phyloP scores from a whole-genome alignment of 2,113 vertebrate genomes.

The Neopipo cinnamomea region DNA sequence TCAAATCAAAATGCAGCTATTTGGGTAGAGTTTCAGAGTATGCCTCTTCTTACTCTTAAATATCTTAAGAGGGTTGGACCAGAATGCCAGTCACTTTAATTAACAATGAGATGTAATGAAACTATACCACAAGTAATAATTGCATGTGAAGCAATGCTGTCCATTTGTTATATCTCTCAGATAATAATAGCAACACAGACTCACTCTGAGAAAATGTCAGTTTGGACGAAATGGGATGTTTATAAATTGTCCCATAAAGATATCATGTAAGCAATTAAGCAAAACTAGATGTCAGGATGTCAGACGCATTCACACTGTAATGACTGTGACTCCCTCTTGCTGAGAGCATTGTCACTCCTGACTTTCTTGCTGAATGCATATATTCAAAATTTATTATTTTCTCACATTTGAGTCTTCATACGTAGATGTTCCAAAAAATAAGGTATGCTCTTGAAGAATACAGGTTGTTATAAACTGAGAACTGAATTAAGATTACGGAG shows the following conservation, averaged over 20 bases:
- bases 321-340: background rate
- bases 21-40: background rate
- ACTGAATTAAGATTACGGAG: background rate
- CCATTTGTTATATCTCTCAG: background rate
- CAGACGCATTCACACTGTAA: background rate
- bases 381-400: background rate
- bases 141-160: background rate
- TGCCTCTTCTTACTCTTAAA: background rate
- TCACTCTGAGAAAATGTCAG: background rate
- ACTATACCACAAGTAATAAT: background rate
- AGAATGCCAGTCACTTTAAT: background rate
- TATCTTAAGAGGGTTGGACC: background rate
- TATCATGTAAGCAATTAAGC: background rate
- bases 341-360: background rate
- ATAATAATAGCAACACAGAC: background rate
- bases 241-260: background rate
- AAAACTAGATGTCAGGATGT: background rate
- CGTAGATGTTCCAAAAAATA: background rate
- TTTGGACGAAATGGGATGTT: background rate
- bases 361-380: background rate
- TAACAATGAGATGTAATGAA: background rate
- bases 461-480: background rate
- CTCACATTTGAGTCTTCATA: background rate
- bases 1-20: background rate
- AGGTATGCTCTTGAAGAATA: background rate